phyloP scores from a whole-genome alignment of 2,113 vertebrate species.

The Psettodes erumei region DNA sequence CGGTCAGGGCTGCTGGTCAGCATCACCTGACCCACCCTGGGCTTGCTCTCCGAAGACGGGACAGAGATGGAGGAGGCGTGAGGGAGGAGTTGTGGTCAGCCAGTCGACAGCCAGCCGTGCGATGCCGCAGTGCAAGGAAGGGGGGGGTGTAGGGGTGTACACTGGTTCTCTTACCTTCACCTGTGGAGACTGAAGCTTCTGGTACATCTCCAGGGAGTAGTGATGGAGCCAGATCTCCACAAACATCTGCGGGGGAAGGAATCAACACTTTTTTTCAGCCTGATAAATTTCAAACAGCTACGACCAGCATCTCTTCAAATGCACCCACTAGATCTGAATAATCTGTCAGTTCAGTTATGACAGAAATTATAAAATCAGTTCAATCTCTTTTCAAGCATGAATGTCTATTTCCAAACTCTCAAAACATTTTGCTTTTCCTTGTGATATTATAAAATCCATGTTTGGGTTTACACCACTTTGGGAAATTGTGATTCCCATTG shows the following conservation, averaged over 20 bases:
- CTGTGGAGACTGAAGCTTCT: conserved; percentile 97
- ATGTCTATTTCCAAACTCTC: too few relatives aligned
- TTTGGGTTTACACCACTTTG: too few relatives aligned
- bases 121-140: conserved; percentile 11
- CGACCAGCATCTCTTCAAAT: too few relatives aligned
- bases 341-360: too few relatives aligned
- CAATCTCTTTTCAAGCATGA: too few relatives aligned
- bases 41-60: background rate
- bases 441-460: too few relatives aligned
- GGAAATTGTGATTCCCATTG: too few relatives aligned
- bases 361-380: too few relatives aligned
- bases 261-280: background rate
- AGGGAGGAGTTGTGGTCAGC: conserved; percentile 43
- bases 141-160: too few relatives aligned
- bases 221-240: conserved; percentile 99
- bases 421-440: too few relatives aligned
- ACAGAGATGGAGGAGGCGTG: background rate
- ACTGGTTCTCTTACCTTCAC: conserved; percentile 91
- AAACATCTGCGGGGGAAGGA: conserved; percentile 85
- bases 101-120: conserved; percentile 67
- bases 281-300: background rate
- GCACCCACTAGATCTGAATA: too few relatives aligned
- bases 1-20: background rate
- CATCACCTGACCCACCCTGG: background rate
- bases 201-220: conserved; percentile 97